Evolutionary conservation across 2,113 vertebrate genomes (phyloP), one percentile per base, ranked within the genome.

Genomic region (Motacilla alba): DNA sequence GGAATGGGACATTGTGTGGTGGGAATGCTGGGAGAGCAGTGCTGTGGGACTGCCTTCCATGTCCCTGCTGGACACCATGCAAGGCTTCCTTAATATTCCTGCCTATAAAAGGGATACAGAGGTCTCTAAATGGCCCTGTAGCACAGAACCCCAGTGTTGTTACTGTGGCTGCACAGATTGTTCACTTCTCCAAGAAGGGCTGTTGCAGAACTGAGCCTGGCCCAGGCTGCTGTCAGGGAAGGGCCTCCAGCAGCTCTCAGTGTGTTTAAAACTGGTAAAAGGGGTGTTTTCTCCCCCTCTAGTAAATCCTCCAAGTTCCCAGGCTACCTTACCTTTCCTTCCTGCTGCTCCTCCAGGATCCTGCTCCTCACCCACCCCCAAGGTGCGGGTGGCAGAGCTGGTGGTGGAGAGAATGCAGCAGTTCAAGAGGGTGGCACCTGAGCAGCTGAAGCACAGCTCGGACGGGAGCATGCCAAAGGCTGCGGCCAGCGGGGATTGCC

Each of bases 371-470:
- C 88, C 90, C 85, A 77, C 50, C 23, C 68, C 83, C 0, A 93
- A 84, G 39, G 23, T 90, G 46, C 58, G 96, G 7, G 95, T 98
- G 0, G 98, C 98, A 75, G 98, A 99, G 66, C 97, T 98, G 83
- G 98, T 99, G 30, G 94, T 99, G 43, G 97, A 96, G 79, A 98
- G 98, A 69, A 99, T 99, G 99, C 98, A 99, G 79, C 97, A 98
- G 92, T 99, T 99, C 96, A 99, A 98, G 97, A 98, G 99, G 92
- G 87, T 85, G 33, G 97, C 89, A 87, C 99, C 99, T 0, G 96
- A 97, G 68, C 99, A 94, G 68, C 96, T 99, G 92, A 94, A 93
- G 19, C 98, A 92, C 59, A 55, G 35, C 10, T 80, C 69, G 0
- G 56, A 50, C 7, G 81, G 56, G 26, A 37, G 37, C 18, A 53